Percentiles rank a stretch among this genome's conserved stretches.
phyloP scores from a whole-genome alignment of 2,113 vertebrate genomes.

The Chamaetylas fuelleborni region DNA sequence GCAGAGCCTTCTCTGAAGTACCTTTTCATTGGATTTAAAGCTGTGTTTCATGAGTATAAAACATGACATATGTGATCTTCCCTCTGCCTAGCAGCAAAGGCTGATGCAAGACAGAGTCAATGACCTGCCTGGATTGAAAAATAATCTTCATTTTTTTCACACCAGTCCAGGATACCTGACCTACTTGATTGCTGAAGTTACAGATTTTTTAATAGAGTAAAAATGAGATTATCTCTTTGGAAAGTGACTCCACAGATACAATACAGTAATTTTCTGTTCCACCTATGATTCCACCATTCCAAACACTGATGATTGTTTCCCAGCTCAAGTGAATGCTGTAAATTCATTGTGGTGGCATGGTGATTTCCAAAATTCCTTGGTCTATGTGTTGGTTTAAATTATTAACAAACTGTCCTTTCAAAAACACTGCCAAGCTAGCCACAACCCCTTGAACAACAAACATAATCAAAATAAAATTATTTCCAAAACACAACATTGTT shows the following conservation, averaged over 20 bases:
- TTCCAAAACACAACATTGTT: background rate
- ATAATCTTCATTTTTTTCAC: background rate
- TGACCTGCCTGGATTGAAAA: background rate
- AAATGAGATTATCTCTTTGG: background rate
- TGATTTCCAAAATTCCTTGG: background rate
- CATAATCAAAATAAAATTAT: background rate
- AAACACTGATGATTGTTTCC: background rate
- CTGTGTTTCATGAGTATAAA: background rate
- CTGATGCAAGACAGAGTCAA: background rate
- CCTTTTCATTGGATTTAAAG: background rate
- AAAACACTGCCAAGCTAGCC: background rate
- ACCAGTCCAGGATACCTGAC: background rate
- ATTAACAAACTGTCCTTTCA: background rate
- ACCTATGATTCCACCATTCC: background rate
- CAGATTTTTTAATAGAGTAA: background rate
- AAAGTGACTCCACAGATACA: background rate
- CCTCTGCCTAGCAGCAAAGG: background rate
- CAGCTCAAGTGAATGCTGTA: background rate
- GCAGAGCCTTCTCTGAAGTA: background rate
- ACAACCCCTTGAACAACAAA: background rate
- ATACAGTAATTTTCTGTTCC: background rate
- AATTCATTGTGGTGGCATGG: background rate
- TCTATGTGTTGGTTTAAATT: background rate
- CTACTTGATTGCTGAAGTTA: background rate
- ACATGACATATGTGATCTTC: background rate